A percentile compares a stretch with the other conserved stretches of the same genome.
Conservation (phyloP, 1,140 invertebrate species). For the Phymastichus coffea region DNA sequence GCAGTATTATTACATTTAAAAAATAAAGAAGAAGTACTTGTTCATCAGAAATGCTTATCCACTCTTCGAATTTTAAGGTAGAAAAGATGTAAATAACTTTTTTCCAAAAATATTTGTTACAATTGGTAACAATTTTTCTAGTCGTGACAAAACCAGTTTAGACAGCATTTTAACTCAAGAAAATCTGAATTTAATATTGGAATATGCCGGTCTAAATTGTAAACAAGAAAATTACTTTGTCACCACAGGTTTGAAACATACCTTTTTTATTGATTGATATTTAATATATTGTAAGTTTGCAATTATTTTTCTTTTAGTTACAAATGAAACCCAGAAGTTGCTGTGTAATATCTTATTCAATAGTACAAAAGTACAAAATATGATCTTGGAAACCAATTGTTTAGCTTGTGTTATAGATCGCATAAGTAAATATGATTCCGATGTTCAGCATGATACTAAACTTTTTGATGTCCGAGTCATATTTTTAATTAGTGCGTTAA, state of each 20-base stretch:
- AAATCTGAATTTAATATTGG: slow-evolving; percentile 66
- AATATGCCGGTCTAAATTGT: slow-evolving; percentile 61
- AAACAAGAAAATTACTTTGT: slow-evolving; percentile 8
- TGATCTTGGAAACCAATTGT: slow-evolving; percentile 71
- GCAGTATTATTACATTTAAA: slow-evolving; percentile 56
- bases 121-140: slow-evolving; percentile 45
- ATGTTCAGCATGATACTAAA: slow-evolving; percentile 70
- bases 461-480: slow-evolving; percentile 86
- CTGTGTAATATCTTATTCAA: slow-evolving; percentile 89
- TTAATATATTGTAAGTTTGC: slow-evolving; percentile 33
- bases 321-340: slow-evolving; percentile 81
- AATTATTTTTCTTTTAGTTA: slow-evolving; percentile 59
- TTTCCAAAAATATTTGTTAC: neutral
- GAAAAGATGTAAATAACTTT: slow-evolving; percentile 16
- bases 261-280: neutral
- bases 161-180: slow-evolving; percentile 68
- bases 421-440: slow-evolving; percentile 66
- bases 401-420: slow-evolving; percentile 74
- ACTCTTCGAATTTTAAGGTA: slow-evolving; percentile 62
- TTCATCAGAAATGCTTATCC: slow-evolving; percentile 56
- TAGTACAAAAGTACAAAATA: slow-evolving; percentile 66
- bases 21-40: slow-evolving; percentile 41
- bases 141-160: slow-evolving; percentile 75
- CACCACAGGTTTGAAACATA: slow-evolving; percentile 7
- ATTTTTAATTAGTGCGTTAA: slow-evolving; percentile 84